These are phyloP conservation scores for Rhagoletis pomonella DNA, from an alignment of 1,140 invertebrate species.

Conservation along the genomic window DNA sequence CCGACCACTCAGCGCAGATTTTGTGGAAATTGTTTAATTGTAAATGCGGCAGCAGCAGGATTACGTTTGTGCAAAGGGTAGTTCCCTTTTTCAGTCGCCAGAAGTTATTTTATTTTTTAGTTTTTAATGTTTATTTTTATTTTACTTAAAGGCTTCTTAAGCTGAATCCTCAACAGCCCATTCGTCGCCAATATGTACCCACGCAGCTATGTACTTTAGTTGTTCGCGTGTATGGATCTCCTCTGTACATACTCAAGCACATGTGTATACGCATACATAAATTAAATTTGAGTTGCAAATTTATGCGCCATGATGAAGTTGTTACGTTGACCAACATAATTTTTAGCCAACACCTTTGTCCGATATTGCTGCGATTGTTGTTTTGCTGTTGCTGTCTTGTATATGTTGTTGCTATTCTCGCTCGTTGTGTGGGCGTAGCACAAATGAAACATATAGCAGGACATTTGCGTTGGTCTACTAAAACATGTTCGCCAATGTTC, in stretches of 20 bases:
- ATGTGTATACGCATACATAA: slow-evolving; percentile 62
- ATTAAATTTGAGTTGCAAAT: slow-evolving; percentile 74
- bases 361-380: slow-evolving; percentile 23
- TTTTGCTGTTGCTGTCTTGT: neutral
- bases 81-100: neutral
- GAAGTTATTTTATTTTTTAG: neutral
- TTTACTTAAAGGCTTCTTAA: neutral
- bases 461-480: neutral
- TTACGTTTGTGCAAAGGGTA: neutral
- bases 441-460: neutral
- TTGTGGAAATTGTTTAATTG: slow-evolving; percentile 75
- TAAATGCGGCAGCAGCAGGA: slow-evolving; percentile 58
- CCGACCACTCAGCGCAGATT: slow-evolving; percentile 62
- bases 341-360: slow-evolving; percentile 54
- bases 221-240: too few relatives aligned
- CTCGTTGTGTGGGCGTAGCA: slow-evolving; percentile 23
- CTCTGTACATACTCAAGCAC: neutral
- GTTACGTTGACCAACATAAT: slow-evolving; percentile 72
- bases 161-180: neutral
- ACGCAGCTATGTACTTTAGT: too few relatives aligned
- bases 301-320: slow-evolving; percentile 74
- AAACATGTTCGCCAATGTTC: neutral
- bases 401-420: slow-evolving; percentile 8
- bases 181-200: neutral
- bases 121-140: neutral